These are phyloP conservation scores for Eumeta japonica DNA, from an alignment of 1,140 invertebrate genomes.

Conservation along the genomic window DNA sequence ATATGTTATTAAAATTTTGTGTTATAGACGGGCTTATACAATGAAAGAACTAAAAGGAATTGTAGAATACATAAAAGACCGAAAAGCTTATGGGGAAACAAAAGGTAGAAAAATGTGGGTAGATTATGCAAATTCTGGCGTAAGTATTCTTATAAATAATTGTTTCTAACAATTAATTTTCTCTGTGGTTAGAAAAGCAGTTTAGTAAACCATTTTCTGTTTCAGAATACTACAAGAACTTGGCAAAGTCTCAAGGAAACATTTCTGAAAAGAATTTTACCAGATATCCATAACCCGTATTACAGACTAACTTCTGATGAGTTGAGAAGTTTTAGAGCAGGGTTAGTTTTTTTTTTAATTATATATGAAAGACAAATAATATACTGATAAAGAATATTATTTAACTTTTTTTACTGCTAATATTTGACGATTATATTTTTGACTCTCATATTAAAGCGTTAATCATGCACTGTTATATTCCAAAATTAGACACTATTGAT, in stretches of 20 bases:
- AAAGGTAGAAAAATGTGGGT: conserved; percentile 46
- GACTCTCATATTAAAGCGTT: no score
- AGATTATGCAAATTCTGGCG: conserved; percentile 32
- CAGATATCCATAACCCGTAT: conserved; percentile 50
- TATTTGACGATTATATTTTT: no score
- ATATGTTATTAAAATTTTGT: background rate
- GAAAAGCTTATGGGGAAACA: conserved; percentile 29
- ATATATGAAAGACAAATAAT: no score
- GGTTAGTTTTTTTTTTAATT: conserved; percentile 27
- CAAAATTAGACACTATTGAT: no score
- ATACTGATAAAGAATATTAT: no score
- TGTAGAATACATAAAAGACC: conserved; percentile 36
- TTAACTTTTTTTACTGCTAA: no score
- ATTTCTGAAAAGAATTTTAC: conserved; percentile 46
- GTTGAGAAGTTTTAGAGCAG: conserved; percentile 36
- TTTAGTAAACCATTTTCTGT: conserved; percentile 12
- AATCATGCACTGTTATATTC: no score
- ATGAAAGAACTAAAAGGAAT: conserved; percentile 41
- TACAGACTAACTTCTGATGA: conserved; percentile 33
- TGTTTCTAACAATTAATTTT: background rate
- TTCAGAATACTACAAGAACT: conserved; percentile 37
- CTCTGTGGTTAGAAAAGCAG: no score
- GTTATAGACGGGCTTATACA: conserved; percentile 36
- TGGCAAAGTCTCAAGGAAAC: conserved; percentile 56
- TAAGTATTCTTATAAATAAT: conserved; percentile 13